These are phyloP conservation scores for Pseudochirops corinnae DNA, from an alignment of 2,797 vertebrate species.

Conservation along the genomic window DNA sequence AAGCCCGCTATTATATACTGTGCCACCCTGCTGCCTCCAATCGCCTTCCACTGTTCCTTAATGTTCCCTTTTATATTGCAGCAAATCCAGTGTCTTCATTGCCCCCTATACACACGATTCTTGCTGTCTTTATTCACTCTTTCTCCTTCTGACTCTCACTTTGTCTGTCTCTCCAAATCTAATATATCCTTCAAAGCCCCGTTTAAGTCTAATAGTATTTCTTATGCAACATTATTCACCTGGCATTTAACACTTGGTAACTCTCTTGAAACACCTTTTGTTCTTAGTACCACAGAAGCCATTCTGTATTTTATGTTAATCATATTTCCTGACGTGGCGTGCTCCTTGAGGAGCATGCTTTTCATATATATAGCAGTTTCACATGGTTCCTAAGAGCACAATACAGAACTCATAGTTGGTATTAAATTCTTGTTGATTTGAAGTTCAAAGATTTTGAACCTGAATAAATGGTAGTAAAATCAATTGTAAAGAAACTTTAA, in stretches of 20 bases:
- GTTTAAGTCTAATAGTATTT: background rate
- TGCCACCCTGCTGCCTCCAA: background rate
- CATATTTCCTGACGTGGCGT: background rate
- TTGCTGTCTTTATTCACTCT: background rate
- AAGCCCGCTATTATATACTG: background rate
- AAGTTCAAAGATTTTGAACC: background rate
- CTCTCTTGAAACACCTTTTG: background rate
- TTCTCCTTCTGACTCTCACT: background rate
- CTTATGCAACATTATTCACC: background rate
- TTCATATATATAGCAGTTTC: background rate
- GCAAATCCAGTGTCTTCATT: background rate
- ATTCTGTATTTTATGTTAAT: background rate
- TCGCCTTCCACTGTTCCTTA: background rate
- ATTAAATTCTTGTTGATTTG: background rate
- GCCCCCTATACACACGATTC: background rate
- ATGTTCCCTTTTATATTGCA: background rate
- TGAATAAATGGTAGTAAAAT: background rate
- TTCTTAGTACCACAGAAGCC: background rate
- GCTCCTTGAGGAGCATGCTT: background rate
- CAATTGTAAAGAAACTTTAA: background rate
- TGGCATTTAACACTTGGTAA: background rate
- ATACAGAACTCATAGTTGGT: background rate
- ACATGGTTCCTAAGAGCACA: background rate
- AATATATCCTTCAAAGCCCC: background rate
- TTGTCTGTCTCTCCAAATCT: background rate